Evolutionary conservation across 1,140 invertebrate species (phyloP), one percentile per base, ranked within the genome.

Genomic region (Cryptotermes secundus): DNA sequence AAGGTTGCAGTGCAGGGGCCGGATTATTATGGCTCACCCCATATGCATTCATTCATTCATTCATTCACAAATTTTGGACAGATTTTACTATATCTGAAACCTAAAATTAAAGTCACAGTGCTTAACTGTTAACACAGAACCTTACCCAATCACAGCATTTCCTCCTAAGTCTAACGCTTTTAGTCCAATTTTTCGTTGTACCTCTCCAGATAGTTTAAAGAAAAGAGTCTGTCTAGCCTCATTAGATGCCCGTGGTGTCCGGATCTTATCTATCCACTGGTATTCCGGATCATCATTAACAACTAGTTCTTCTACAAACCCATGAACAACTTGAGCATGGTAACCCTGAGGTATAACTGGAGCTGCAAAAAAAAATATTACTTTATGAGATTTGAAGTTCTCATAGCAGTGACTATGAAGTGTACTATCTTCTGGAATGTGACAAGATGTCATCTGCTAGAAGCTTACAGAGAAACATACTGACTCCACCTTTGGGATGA

Each of bases 261-360:
- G 92, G 86, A 99, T 99, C 91, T 99, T 99, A 89, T 99, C 98
- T 85, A 99, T 99, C 98, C 98, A 99, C 88, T 99, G 97, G 90
- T 99, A 99, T 89, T 99, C 98, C 0, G 98, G 98, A 91, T 99
- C 98, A 89, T 99, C 97, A 89, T 97, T 97, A 3, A 99, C 96
- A n/a, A 99, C 95, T 84, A 99, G 89, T 89, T 99, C 98, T 90
- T 99, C 98, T 0, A 99, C 97, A 91, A 99, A 99, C 2, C 98
- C 98, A 89, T 98, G 95, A 85, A 99, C 95, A 10, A 95, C 92
- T 87, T 97, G 95, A 34, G 96, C 95, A 87, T 93, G 91, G 90
- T 96, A 98, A 1, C 97, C 97, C 86, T 95, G 93, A 2, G 98
- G 98, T 81, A 99, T 95, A 88, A 93, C 94, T 84, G 79, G 42